These are phyloP conservation scores for Corbicula japonica DNA, from an alignment of 2,888 invertebrate species.

Conservation along the genomic window DNA sequence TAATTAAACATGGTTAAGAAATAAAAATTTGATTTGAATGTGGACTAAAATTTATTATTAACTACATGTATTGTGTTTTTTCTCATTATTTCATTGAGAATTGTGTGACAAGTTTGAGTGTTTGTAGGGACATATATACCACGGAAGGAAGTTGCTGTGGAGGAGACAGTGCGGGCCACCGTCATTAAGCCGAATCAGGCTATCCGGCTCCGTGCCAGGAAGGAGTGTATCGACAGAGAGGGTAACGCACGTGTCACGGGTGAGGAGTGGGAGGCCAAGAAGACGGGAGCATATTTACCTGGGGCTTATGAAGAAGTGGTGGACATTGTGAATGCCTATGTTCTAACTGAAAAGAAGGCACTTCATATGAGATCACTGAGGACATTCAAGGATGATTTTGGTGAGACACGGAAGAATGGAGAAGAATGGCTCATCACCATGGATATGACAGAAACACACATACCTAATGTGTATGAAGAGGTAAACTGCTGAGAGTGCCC, in stretches of 20 bases:
- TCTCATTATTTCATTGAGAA: background rate
- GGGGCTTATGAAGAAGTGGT: conserved; percentile 88
- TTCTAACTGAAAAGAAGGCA: conserved; percentile 88
- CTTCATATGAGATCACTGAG: conserved; percentile 86
- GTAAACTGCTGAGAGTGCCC: conserved; percentile 60
- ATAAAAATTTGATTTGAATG: too few species aligned
- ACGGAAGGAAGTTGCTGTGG: conserved; percentile 87
- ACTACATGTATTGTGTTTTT: background rate
- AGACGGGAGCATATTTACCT: conserved; percentile 88
- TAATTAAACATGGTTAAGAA: too few species aligned
- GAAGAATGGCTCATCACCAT: conserved; percentile 88
- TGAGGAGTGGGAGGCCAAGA: conserved; percentile 88
- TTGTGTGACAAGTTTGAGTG: background rate
- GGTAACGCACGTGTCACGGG: conserved; percentile 81
- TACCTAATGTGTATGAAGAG: conserved; percentile 88
- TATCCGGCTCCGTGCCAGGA: conserved; percentile 86
- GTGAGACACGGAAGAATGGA: conserved; percentile 87
- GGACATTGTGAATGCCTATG: conserved; percentile 87
- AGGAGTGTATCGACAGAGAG: conserved; percentile 86
- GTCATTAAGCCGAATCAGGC: conserved; percentile 87
- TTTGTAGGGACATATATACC: conserved; percentile 87
- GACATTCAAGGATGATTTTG: conserved; percentile 87
- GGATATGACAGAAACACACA: conserved; percentile 87
- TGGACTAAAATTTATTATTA: background rate
- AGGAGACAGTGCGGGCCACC: conserved; percentile 86